A percentile compares a stretch with the other conserved stretches of the same genome.
phyloP scores from a whole-genome alignment of 2,888 invertebrate genomes.

The Melinaea menophilus region DNA sequence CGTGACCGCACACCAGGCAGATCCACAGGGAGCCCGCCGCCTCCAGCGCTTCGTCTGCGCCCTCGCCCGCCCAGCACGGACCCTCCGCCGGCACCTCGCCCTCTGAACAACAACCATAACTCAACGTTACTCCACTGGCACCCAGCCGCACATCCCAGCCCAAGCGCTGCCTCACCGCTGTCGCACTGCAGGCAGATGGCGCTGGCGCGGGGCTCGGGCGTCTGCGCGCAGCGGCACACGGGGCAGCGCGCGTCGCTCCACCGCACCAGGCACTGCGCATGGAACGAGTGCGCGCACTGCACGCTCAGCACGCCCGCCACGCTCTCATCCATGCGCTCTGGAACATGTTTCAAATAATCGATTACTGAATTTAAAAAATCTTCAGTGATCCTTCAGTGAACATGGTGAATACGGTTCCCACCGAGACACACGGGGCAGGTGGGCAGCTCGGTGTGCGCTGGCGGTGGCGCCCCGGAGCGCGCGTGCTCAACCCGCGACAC shows the following conservation, averaged over 20 bases:
- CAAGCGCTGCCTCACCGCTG: conserved; percentile 6
- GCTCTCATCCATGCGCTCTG: conserved; percentile 98
- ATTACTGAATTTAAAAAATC: too few species aligned
- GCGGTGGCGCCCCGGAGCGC: conserved; percentile 83
- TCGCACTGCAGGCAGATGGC: conserved; percentile 84
- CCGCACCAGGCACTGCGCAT: conserved; percentile 95
- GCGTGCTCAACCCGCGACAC: conserved; percentile 95
- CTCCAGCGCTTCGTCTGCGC: conserved; percentile 77
- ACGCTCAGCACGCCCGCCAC: conserved; percentile 98
- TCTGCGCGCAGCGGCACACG: conserved; percentile 94
- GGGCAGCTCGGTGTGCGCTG: conserved; percentile 94
- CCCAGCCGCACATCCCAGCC: neutral
- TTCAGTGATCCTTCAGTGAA: too few species aligned
- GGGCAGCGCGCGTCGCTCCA: conserved; percentile 99
- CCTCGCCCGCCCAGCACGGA: conserved; percentile 66
- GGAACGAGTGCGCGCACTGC: conserved; percentile 98
- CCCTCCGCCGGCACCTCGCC: conserved; percentile 16
- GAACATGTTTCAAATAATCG: neutral
- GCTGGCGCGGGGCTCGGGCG: conserved; percentile 85
- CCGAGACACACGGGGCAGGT: conserved; percentile 96
- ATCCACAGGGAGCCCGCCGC: conserved; percentile 96
- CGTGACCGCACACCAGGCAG: conserved; percentile 98
- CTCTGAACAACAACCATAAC: conserved; percentile 1
- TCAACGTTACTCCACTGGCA: too few species aligned
- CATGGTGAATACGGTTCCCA: conserved; percentile 29